Evolutionary conservation across 2,113 vertebrate species (phyloP).

Genomic region (Silurus asotus): DNA sequence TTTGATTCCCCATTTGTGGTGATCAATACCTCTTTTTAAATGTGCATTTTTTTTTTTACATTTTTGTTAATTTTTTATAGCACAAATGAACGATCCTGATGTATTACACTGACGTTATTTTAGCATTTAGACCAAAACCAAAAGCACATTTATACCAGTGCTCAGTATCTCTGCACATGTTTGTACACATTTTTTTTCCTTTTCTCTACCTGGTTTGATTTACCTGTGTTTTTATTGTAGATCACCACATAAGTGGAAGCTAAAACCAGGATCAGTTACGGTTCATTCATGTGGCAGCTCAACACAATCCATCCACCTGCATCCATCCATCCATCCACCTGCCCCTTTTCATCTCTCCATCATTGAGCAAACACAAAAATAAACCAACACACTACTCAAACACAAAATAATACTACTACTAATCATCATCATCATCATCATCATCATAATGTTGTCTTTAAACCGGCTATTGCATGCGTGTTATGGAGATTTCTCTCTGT

Average conservation of each 20-base stretch:
- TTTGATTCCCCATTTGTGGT: background rate
- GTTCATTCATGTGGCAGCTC: constrained; percentile 23
- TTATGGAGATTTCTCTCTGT: constrained; percentile 29
- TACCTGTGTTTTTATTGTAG: background rate
- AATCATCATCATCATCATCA: background rate
- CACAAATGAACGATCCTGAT: background rate
- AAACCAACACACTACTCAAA: background rate
- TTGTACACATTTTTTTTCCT: background rate
- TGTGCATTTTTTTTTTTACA: background rate
- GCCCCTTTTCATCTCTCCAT: background rate
- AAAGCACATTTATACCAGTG: background rate
- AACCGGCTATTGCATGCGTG: constrained; percentile 43
- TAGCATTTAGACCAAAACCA: background rate
- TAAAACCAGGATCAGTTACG: background rate
- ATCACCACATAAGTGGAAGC: background rate
- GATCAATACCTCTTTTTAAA: background rate
- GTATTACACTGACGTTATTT: background rate
- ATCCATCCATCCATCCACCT: background rate
- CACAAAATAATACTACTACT: background rate
- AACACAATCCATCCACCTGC: background rate
- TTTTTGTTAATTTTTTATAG: background rate
- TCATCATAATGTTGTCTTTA: background rate
- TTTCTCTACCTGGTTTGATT: background rate
- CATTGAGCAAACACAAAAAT: constrained; percentile 7
- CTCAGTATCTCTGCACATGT: background rate